These are phyloP conservation scores for Trinorchestia longiramus DNA, from an alignment of 1,140 invertebrate species.

Conservation along the genomic window DNA sequence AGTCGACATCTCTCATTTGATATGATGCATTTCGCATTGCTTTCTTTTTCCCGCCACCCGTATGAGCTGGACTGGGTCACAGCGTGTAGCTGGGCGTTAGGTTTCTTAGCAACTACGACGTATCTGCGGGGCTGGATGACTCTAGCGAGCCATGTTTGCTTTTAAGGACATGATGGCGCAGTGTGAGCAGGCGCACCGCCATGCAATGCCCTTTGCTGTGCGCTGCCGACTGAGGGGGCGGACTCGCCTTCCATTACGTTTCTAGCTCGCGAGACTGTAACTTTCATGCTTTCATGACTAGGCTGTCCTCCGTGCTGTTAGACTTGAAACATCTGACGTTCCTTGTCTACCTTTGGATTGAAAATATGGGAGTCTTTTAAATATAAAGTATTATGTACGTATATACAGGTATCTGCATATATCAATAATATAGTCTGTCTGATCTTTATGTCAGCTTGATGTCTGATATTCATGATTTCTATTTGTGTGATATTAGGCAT, in stretches of 20 bases:
- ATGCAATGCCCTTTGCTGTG: conserved; percentile 11
- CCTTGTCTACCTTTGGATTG: background rate
- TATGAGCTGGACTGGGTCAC: background rate
- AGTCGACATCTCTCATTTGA: background rate
- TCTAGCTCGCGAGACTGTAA: too few relatives aligned
- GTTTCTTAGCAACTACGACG: conserved; percentile 50
- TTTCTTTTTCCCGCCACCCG: background rate
- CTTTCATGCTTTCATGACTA: background rate
- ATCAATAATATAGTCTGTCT: too few relatives aligned
- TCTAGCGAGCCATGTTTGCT: conserved; percentile 22
- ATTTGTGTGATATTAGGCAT: background rate
- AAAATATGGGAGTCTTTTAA: too few relatives aligned
- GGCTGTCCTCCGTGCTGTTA: background rate
- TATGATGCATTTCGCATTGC: background rate
- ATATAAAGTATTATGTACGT: too few relatives aligned
- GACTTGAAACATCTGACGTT: background rate
- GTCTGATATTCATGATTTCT: background rate
- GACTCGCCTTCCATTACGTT: background rate
- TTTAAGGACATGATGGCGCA: conserved; percentile 8
- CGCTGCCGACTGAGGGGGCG: background rate
- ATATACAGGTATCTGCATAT: too few relatives aligned
- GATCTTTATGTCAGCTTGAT: too few relatives aligned
- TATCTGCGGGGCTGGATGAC: background rate
- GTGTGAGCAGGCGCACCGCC: background rate
- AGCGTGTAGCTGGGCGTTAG: conserved; percentile 15